These are phyloP conservation scores for Odontothrips loti DNA, from an alignment of 2,888 invertebrate species.

Conservation along the genomic window DNA sequence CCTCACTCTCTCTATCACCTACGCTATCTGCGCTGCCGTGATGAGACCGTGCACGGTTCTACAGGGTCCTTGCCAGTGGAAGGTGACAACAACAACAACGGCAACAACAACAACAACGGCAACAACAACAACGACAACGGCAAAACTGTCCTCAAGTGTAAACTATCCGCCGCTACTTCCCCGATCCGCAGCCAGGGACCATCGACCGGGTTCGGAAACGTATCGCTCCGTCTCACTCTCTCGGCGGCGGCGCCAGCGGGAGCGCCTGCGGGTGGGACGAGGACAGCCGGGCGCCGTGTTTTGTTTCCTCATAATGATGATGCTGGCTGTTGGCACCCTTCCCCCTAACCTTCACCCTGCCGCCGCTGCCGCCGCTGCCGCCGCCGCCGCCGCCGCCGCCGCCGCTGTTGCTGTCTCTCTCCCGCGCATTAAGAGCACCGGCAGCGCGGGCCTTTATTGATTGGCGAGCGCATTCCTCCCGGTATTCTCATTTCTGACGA, in stretches of 20 bases:
- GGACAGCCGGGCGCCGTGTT: neutral
- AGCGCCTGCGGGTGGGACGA: neutral
- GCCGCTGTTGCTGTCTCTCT: no score
- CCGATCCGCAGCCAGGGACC: neutral
- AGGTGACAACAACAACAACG: no score
- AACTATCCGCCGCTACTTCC: neutral
- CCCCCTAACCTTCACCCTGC: slow-evolving; percentile 21
- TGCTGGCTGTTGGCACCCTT: neutral
- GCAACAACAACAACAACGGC: no score
- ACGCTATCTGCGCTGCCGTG: neutral
- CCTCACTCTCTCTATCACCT: neutral
- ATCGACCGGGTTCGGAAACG: neutral
- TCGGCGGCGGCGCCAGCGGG: neutral
- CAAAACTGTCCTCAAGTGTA: neutral
- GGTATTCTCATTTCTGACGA: slow-evolving; percentile 19
- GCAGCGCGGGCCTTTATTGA: neutral
- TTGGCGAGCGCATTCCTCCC: neutral
- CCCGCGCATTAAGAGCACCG: neutral
- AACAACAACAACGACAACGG: no score
- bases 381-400: no score
- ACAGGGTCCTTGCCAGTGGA: no score
- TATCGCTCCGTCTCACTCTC: neutral
- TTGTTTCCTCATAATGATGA: slow-evolving; percentile 10
- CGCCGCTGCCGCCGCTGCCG: no score
- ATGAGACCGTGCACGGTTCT: neutral